Percentiles rank a stretch among this genome's conserved stretches.
Conservation (phyloP, 2,797 vertebrate genomes). For the Pipistrellus nathusii region DNA sequence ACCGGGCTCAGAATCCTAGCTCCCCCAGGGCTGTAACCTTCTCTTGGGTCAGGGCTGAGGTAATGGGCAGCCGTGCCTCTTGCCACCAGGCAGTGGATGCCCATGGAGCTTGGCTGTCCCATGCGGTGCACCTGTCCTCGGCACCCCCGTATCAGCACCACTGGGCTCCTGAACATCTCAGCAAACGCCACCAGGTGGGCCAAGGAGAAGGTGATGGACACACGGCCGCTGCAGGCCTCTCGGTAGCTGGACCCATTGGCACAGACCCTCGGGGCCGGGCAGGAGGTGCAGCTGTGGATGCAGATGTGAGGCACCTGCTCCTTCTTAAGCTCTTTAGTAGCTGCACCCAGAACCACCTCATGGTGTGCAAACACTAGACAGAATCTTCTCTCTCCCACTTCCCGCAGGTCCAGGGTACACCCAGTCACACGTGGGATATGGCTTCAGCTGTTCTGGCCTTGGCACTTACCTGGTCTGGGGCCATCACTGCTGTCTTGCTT, state of each 20-base stretch:
- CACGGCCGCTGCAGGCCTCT: accelerated
- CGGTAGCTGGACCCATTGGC: not conserved
- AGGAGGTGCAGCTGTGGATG: not conserved
- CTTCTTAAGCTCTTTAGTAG: slow-evolving; percentile 90
- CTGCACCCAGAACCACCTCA: slow-evolving; percentile 93
- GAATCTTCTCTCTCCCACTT: slow-evolving; percentile 95
- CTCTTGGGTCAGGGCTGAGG: slow-evolving; percentile 96
- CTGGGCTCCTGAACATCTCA: not conserved
- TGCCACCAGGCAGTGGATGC: slow-evolving; percentile 97
- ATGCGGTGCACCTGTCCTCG: slow-evolving; percentile 97
- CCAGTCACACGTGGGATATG: slow-evolving; percentile 88
- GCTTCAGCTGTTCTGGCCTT: not conserved
- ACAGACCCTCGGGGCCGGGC: not conserved
- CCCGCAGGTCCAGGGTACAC: slow-evolving; percentile 95
- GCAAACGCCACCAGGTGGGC: not conserved
- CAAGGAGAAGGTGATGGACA: not conserved
- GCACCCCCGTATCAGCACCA: slow-evolving; percentile 94
- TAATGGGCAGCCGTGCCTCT: slow-evolving; percentile 97
- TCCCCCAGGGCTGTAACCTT: slow-evolving; percentile 96
- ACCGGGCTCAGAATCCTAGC: slow-evolving; percentile 95
- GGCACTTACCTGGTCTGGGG: not conserved
- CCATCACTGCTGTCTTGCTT: not conserved
- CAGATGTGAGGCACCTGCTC: slow-evolving; percentile 83
- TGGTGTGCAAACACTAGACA: slow-evolving; percentile 96
- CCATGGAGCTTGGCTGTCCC: slow-evolving; percentile 95